These are phyloP conservation scores for Volucella inanis DNA, from an alignment of 2,888 invertebrate species.

Conservation along the genomic window DNA sequence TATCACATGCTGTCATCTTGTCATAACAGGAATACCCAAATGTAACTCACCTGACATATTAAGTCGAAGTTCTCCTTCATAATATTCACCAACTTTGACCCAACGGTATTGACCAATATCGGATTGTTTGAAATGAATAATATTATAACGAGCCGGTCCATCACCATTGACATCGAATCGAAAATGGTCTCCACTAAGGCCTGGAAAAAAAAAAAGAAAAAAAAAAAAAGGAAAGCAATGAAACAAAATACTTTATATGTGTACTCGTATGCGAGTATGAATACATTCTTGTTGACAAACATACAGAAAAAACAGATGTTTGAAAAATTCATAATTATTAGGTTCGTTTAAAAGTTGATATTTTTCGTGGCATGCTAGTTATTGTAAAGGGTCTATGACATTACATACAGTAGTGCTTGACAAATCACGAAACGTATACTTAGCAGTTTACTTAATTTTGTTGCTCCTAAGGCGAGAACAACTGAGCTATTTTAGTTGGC, in stretches of 20 bases:
- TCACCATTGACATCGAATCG: constrained; percentile 95
- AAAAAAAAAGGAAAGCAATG: too few relatives aligned
- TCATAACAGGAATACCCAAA: constrained; percentile 26
- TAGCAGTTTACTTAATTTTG: too few relatives aligned
- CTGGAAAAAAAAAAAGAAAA: constrained; percentile 83
- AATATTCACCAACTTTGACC: constrained; percentile 94
- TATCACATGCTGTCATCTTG: constrained; percentile 46
- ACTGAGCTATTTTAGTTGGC: too few relatives aligned
- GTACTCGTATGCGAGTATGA: not conserved
- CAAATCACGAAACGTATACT: too few relatives aligned
- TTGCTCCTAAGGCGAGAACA: too few relatives aligned
- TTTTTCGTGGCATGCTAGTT: too few relatives aligned
- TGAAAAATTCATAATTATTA: too few relatives aligned
- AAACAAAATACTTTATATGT: not conserved
- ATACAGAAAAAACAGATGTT: not conserved
- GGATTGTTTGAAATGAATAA: constrained; percentile 96
- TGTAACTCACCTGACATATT: constrained; percentile 88
- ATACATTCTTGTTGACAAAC: too few relatives aligned
- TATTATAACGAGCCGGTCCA: constrained; percentile 97
- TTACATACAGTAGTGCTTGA: too few relatives aligned
- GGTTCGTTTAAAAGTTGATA: too few relatives aligned
- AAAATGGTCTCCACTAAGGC: constrained; percentile 94
- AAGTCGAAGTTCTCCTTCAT: constrained; percentile 91
- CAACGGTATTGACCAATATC: constrained; percentile 90
- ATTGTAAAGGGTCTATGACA: too few relatives aligned